These are phyloP conservation scores for Meiosimyza decipiens DNA, from an alignment of 2,888 invertebrate species.

Conservation along the genomic window DNA sequence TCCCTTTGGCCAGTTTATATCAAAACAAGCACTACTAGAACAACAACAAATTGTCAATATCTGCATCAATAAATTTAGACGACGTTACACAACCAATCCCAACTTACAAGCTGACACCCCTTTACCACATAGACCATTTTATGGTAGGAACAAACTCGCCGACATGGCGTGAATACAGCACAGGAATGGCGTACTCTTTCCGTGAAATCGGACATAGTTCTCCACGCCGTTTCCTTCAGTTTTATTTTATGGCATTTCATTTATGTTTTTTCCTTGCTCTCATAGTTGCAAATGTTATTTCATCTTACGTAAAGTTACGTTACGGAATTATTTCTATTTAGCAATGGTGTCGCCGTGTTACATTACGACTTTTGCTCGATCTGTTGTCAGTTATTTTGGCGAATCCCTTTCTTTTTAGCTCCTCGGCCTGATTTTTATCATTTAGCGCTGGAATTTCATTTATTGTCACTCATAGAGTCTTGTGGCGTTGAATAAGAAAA, in stretches of 20 bases:
- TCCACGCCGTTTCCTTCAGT: conserved; percentile 33
- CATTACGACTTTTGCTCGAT: conserved; percentile 7
- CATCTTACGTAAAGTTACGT: background rate
- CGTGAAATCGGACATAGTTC: conserved; percentile 40
- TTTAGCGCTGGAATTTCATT: conserved; percentile 16
- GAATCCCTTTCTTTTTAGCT: background rate
- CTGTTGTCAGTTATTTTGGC: conserved; percentile 1
- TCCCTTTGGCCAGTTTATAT: conserved; percentile 30
- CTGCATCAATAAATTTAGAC: conserved; percentile 58
- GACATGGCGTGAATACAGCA: conserved; percentile 56
- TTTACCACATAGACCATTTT: conserved; percentile 22
- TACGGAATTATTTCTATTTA: conserved; percentile 51
- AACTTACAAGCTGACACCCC: background rate
- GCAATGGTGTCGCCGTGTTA: conserved; percentile 47
- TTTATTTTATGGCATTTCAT: conserved; percentile 31
- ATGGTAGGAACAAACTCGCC: conserved; percentile 40
- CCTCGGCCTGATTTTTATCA: conserved; percentile 19
- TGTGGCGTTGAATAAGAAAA: background rate
- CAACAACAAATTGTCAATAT: conserved; percentile 58
- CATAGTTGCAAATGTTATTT: conserved; percentile 53
- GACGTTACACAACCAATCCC: conserved; percentile 9
- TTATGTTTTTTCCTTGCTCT: conserved; percentile 50
- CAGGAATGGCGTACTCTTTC: conserved; percentile 27
- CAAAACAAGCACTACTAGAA: conserved; percentile 11
- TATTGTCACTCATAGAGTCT: conserved; percentile 13